Base-by-base conservation (phyloP, 2,888 invertebrate genomes). In the Dynastes tityus region DNA sequence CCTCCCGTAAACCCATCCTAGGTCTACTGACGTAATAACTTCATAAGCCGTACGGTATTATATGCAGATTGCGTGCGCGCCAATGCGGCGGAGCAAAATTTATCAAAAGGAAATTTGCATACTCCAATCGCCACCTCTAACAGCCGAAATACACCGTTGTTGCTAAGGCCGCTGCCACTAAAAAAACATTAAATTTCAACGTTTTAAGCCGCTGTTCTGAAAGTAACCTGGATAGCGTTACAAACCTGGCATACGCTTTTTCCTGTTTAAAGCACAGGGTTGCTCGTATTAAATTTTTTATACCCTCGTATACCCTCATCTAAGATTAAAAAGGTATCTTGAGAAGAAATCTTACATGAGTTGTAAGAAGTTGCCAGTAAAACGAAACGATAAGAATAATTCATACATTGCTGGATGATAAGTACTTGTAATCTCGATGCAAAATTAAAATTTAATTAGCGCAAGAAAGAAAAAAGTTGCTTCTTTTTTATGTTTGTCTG, bases 41-140 rank as follows among this genome's bases (percentile, higher is more conserved):
- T 83, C 79, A 82, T 85, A 85, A 85, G 85, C 85, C 83, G 82
- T 82, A 83, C 83, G 84, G 84, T 84, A 85, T 85, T 85, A 85
- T 84, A 85, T 85, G 85, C 85, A 85, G 85, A 85, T 85, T 85
- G 85, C 85, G 82, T 85, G 84, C 67, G 64, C 67, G 73, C 74
- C 85, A 61, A 74, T 84, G 85, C 83, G 83, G 82, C 82, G 78
- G 82, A 82, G 80, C 76, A 81, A 83, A 85, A 85, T 86, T 86
- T 85, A 85, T 85, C 85, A 85, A 85, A 86, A 83, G 84, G 81
- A 83, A 85, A 85, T 86, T 86, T 85, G 84, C 86, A 85, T 86
- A 84, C 82, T 49, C 32, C 61, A 22, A 40, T 40, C 61, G 61
- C 73, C 61, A 74, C 45, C 45, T 61, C 73, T 29, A 63, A 61